Base-by-base conservation (phyloP, 2,797 vertebrate genomes). In the Peromyscus aztecus region DNA sequence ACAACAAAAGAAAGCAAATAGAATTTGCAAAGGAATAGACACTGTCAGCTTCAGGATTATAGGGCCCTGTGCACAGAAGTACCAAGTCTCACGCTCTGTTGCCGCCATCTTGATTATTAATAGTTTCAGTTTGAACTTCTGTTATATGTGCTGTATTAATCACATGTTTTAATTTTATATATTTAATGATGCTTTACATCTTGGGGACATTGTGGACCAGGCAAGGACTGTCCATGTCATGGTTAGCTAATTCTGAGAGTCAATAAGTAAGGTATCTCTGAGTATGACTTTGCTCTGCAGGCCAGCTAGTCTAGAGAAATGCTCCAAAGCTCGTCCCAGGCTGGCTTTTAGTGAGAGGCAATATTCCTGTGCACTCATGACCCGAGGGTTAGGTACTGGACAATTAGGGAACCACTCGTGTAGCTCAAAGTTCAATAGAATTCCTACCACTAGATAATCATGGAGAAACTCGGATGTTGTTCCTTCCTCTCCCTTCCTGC, bases 111-210 rank as follows among this genome's bases (percentile, higher is more conserved):
- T 69, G 40, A 90, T 75, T 23, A 55, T 90, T 87, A 21, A 14
- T 71, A 80, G 81, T 46, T 82, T 95, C 84, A 63, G 77, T 86
- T 95, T 88, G 59, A 95, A 94, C 24, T 69, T 78, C 46, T 82
- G 31, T 63, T 52, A 49, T 31, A 2, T 88, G 77, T 61, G 10
- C 89, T 67, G 29, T 57, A 87, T 34, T 81, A 67, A 82, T 81
- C 2, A 27, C 37, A 9, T 40, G 43, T 31, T 78, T 75, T 75
- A 27, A 40, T 82, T 80, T 87, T 90, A 6, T 88, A 6, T 76
- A 52, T 88, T 61, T 67, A 37, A 43, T n/a, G 21, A 59, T 83
- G 69, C 2, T 57, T 61, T 24, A 49, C 59, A 16, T 83, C 49
- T 69, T 82, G 43, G 37, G 37, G 40, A 14, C 49, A 61, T 76